A percentile compares a stretch with the other conserved stretches of the same genome.
phyloP scores from a whole-genome alignment of 2,113 vertebrate genomes.

The Patagioenas fasciata region DNA sequence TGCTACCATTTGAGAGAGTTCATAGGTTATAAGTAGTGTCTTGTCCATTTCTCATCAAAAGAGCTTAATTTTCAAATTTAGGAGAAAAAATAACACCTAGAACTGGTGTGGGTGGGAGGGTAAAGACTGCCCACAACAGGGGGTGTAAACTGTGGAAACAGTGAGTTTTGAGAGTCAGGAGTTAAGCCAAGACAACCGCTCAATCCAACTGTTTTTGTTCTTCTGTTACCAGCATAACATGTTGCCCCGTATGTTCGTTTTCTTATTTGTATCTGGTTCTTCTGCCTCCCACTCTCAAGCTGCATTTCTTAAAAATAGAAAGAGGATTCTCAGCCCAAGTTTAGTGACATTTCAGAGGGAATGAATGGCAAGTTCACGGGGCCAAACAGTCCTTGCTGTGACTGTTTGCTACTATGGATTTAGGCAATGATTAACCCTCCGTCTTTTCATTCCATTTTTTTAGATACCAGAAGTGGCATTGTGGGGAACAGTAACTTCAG shows the following conservation, averaged over 20 bases:
- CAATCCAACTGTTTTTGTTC: conserved; percentile 11
- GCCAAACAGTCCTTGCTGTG: not conserved
- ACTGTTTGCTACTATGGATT: not conserved
- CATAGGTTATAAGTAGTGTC: not conserved
- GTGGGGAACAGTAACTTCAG: not conserved
- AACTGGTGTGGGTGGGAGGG: not conserved
- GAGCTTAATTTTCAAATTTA: not conserved
- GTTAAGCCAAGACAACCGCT: not conserved
- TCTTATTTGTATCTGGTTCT: conserved; percentile 31
- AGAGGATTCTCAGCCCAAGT: conserved; percentile 2
- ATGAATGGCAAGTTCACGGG: conserved; percentile 11
- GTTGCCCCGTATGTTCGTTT: not conserved
- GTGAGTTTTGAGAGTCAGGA: not conserved
- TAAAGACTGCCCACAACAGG: not conserved
- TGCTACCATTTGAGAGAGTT: not conserved
- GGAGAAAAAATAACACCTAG: not conserved
- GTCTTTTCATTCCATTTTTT: not conserved
- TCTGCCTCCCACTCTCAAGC: conserved; percentile 51
- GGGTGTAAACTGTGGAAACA: not conserved
- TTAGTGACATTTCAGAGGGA: conserved; percentile 25
- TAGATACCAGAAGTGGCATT: not conserved
- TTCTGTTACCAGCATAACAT: conserved; percentile 3
- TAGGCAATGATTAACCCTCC: not conserved
- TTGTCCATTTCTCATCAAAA: not conserved
- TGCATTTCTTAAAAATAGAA: conserved; percentile 60